These are phyloP conservation scores for Aurelia sp. DNA, from an alignment of 30 jellyfish, hydroid and myxozoan genomes.

Conservation along the genomic window DNA sequence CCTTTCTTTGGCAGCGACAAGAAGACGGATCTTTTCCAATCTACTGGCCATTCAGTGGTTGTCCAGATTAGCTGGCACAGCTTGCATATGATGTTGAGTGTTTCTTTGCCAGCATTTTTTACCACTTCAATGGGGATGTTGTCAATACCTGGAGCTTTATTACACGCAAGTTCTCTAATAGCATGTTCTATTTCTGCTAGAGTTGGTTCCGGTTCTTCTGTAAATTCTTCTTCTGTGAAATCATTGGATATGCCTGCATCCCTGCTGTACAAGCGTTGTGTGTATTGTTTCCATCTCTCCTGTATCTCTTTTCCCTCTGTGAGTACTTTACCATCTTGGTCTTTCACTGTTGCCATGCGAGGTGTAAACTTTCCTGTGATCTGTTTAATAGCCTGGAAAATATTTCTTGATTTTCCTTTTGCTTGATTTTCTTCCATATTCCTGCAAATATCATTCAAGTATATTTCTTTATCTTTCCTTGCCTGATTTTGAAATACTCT, in stretches of 20 bases:
- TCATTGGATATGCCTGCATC: not conserved
- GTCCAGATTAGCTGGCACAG: conserved; percentile 29
- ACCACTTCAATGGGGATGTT: not conserved
- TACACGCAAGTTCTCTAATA: conserved; percentile 10
- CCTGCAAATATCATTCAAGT: too few relatives aligned
- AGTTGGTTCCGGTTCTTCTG: too few relatives aligned
- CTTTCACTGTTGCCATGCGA: conserved; percentile 32
- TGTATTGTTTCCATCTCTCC: conserved; percentile 11
- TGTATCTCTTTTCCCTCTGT: conserved; percentile 28
- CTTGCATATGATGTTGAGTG: conserved; percentile 25
- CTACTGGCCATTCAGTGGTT: conserved; percentile 50
- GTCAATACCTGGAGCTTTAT: not conserved
- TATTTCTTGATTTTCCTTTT: too few relatives aligned
- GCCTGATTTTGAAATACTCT: too few relatives aligned
- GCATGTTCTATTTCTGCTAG: too few relatives aligned
- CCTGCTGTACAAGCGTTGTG: conserved; percentile 3
- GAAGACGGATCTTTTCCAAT: conserved; percentile 27
- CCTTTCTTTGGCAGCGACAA: conserved; percentile 37
- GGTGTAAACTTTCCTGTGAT: too few relatives aligned
- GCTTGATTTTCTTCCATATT: too few relatives aligned
- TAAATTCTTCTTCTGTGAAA: too few relatives aligned
- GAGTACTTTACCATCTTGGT: conserved; percentile 10
- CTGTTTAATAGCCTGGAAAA: too few relatives aligned
- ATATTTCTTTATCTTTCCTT: too few relatives aligned
- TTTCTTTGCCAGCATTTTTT: conserved; percentile 36